Conservation (phyloP, 2,888 invertebrate genomes). For the Halictus quadricinctus region DNA sequence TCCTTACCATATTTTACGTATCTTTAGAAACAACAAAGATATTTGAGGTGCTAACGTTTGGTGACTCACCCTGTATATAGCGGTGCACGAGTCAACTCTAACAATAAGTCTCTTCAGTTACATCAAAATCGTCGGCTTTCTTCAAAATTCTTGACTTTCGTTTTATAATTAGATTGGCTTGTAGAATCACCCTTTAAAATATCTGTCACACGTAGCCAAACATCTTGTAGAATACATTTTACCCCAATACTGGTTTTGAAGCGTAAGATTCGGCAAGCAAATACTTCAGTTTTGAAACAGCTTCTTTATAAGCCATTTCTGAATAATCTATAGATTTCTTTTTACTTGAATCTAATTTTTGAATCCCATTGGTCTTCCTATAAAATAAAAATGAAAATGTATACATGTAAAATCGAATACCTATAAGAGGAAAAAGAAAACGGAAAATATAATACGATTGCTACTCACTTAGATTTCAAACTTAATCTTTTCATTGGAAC, state of each 20-base stretch:
- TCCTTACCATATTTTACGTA: too few species aligned
- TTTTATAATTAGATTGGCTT: not conserved
- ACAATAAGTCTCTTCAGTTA: not conserved
- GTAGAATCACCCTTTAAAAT: not conserved
- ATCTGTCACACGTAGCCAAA: not conserved
- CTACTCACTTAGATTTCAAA: constrained; percentile 73
- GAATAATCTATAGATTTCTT: constrained; percentile 90
- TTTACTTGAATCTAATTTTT: constrained; percentile 83
- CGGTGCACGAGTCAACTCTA: not conserved
- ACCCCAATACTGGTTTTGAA: constrained; percentile 81
- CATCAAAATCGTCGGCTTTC: not conserved
- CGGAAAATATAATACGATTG: not conserved
- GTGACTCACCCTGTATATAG: too few species aligned
- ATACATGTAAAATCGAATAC: not conserved
- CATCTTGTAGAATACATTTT: constrained; percentile 16
- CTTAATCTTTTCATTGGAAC: constrained; percentile 73
- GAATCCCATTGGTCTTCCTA: constrained; percentile 59
- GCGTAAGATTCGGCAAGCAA: constrained; percentile 90
- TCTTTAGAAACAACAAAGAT: too few species aligned
- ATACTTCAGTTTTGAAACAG: constrained; percentile 90
- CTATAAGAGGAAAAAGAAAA: not conserved
- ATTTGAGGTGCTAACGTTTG: too few species aligned
- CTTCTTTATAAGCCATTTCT: constrained; percentile 92
- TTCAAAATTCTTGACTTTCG: not conserved
- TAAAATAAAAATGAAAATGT: constrained; percentile 19